Base-by-base conservation (phyloP, 2,888 invertebrate genomes). In the Standfussiana lucernea region DNA sequence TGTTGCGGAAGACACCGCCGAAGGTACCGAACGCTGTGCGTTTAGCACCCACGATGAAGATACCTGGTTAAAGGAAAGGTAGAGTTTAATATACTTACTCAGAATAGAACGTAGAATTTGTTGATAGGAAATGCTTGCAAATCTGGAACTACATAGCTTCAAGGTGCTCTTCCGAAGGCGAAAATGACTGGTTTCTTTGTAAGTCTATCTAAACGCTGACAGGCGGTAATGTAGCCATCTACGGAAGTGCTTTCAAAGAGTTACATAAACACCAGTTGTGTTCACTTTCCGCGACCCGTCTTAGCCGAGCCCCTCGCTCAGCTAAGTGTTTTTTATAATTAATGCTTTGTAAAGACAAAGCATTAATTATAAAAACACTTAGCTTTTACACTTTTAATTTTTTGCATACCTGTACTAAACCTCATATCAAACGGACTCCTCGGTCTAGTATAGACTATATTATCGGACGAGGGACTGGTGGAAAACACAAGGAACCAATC, bases 1-100 rank as follows among this genome's bases (percentile, higher is more conserved):
- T 98, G 93, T 98, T 98, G 47, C 97, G 97, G 91, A 99, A 98
- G 89, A 97, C 97, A 0, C 99, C 99, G 7, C 99, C 99, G 95
- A 98, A 99, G 1, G 99, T 98, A 72, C 99, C 99, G 95, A 99
- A 99, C 6, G 99, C 98, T 1, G 99, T 99, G 83, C 99, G 98
- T 95, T 99, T 99, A 28, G 99, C 99, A 87, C 98, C 99, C 82
- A 99, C 99, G 93, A 99, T 98, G 93, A 98, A 99, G 85, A 99
- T 97, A 91, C 99, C 99, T 99, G 89, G 37, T 45, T 32, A 35
- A 28, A 32, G 21, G 1, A 35, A 80, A 28, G 1, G 42, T 40
- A 65, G 24, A 45, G 18, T 10, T 40, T 32, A n/a, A 4, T 56
- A 53, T 40, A 10, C 24, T 75, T 72, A 21, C 32, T 45, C 59